Conservation (phyloP, 2,797 vertebrate genomes). For the Argentina silus region DNA sequence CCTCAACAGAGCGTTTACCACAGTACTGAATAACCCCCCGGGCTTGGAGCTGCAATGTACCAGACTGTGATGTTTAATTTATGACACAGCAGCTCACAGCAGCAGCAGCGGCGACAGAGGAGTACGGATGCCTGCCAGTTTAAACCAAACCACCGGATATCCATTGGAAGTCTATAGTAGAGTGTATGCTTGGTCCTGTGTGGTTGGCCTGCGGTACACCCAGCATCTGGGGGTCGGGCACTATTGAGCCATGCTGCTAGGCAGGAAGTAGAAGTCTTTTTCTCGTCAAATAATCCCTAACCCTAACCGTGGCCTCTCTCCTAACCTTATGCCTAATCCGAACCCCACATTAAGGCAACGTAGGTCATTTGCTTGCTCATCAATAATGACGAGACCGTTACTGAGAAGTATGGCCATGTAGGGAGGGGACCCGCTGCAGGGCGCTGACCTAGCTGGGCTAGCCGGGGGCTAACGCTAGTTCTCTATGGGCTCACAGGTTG, state of each 20-base stretch:
- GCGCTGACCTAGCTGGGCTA: not conserved
- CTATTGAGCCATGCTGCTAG: not conserved
- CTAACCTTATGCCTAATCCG: too few species aligned
- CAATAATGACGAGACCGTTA: too few species aligned
- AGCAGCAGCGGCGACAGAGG: slow-evolving; percentile 4
- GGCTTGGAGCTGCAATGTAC: slow-evolving; percentile 18
- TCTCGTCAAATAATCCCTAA: too few species aligned
- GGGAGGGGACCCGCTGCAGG: too few species aligned
- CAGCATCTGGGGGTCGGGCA: slow-evolving; percentile 9
- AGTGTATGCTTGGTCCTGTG: slow-evolving; percentile 41
- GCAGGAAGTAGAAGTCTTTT: too few species aligned
- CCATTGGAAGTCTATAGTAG: slow-evolving; percentile 50
- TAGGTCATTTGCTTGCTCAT: too few species aligned
- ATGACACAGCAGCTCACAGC: slow-evolving; percentile 5
- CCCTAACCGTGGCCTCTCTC: too few species aligned
- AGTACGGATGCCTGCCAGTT: slow-evolving; percentile 35
- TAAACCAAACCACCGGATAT: slow-evolving; percentile 62
- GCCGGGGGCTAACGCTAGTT: not conserved
- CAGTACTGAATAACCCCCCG: slow-evolving; percentile 20
- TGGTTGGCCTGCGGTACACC: slow-evolving; percentile 41
- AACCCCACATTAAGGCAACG: too few species aligned
- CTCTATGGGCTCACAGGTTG: too few species aligned
- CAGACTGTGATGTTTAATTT: slow-evolving; percentile 47
- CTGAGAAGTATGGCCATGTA: too few species aligned
- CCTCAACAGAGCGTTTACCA: slow-evolving; percentile 3